Percentiles rank a stretch among this genome's conserved stretches.
These are phyloP conservation scores for Leucoma salicis DNA, from an alignment of 2,888 invertebrate genomes.

Conservation along the genomic window DNA sequence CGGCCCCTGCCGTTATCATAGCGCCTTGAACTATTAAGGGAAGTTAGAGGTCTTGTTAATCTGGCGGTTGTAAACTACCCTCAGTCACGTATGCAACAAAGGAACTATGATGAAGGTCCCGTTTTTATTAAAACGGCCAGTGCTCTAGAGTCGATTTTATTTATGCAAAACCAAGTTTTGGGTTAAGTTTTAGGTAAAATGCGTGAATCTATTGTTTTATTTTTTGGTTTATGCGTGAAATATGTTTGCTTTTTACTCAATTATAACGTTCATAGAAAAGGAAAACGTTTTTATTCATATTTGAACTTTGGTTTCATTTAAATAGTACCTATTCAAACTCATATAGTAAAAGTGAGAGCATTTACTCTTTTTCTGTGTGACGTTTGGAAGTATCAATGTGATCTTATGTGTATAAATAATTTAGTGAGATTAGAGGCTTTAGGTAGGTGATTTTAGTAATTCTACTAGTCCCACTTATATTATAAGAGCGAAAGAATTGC, in stretches of 20 bases:
- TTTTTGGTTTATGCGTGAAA: constrained; percentile 13
- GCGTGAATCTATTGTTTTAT: constrained; percentile 13
- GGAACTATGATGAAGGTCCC: constrained; percentile 60
- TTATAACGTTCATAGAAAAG: background rate
- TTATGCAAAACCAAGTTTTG: constrained; percentile 44
- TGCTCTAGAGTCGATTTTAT: constrained; percentile 52
- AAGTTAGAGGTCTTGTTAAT: constrained; percentile 32
- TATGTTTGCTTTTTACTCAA: constrained; percentile 7
- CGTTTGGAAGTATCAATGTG: background rate
- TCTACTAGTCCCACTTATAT: background rate
- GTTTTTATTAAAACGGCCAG: constrained; percentile 62
- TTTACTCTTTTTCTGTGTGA: background rate
- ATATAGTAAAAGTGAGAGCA: no score
- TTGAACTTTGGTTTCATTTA: background rate
- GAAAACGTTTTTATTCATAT: background rate
- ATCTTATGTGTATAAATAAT: background rate
- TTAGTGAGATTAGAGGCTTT: background rate
- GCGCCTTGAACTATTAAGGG: constrained; percentile 11
- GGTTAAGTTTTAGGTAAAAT: constrained; percentile 24
- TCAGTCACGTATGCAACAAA: constrained; percentile 62
- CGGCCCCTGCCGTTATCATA: constrained; percentile 21
- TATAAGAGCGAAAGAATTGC: no score
- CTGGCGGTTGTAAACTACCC: constrained; percentile 43
- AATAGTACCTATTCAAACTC: no score
- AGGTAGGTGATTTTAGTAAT: background rate